Evolutionary conservation across 2,888 invertebrate species (phyloP).

Genomic region (Drosophila pseudotalamancana): DNA sequence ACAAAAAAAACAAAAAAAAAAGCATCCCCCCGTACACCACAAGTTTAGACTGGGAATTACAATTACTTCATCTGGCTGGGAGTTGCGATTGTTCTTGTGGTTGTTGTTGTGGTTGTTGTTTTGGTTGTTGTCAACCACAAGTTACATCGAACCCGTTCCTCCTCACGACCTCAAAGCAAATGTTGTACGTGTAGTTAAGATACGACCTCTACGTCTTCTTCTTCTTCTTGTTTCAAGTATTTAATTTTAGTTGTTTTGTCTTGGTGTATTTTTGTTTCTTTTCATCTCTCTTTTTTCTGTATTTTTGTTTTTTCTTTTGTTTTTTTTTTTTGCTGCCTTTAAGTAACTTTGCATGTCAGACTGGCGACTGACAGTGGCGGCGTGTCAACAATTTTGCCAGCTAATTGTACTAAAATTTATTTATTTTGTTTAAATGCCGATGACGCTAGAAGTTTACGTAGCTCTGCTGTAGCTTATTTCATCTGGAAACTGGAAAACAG

Average conservation of each 20-base stretch:
- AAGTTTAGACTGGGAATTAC: conserved; percentile 25
- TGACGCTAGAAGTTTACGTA: conserved; percentile 40
- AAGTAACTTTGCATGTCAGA: conserved; percentile 77
- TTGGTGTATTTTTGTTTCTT: neutral
- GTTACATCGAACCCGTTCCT: conserved; percentile 32
- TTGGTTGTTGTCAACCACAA: conserved; percentile 18
- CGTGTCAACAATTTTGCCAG: conserved; percentile 68
- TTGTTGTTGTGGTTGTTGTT: conserved; percentile 3
- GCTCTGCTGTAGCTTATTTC: conserved; percentile 36
- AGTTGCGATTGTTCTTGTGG: neutral
- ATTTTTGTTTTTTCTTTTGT: conserved; percentile 14
- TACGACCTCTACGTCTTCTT: conserved; percentile 56
- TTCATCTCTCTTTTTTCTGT: neutral
- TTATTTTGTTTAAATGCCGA: conserved; percentile 55
- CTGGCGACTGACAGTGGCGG: conserved; percentile 47
- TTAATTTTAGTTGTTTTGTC: conserved; percentile 25
- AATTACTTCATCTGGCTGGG: conserved; percentile 30
- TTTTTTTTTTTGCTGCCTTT: conserved; percentile 42
- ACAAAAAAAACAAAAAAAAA: too few relatives aligned
- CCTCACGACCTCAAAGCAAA: conserved; percentile 29
- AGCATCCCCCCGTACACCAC: too few relatives aligned
- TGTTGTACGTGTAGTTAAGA: conserved; percentile 47
- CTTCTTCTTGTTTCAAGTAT: conserved; percentile 53
- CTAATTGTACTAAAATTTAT: conserved; percentile 74
- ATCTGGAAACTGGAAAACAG: conserved; percentile 56